Evolutionary conservation across 2,797 vertebrate genomes (phyloP).

Genomic region (Melanotaenia nigrans): DNA sequence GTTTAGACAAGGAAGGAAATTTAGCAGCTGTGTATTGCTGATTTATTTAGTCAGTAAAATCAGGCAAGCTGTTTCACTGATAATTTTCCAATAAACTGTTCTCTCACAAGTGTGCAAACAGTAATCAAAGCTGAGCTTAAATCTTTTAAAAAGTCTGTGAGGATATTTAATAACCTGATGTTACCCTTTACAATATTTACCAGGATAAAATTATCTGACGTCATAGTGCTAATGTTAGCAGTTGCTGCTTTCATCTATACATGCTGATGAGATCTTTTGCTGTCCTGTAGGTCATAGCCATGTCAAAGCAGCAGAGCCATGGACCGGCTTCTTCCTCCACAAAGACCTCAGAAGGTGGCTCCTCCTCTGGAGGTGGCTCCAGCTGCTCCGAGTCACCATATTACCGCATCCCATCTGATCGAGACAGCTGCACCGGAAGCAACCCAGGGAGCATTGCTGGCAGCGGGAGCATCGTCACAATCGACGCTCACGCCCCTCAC

Average conservation of each 20-base stretch:
- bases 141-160: slow-evolving; percentile 20
- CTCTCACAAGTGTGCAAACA: slow-evolving; percentile 15
- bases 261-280: slow-evolving; percentile 12
- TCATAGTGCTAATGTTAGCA: not conserved
- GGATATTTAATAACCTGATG: slow-evolving; percentile 9
- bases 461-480: slow-evolving; percentile 91
- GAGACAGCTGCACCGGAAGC: slow-evolving; percentile 89
- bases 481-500: slow-evolving; percentile 93
- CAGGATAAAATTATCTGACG: not conserved
- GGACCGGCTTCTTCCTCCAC: slow-evolving; percentile 77
- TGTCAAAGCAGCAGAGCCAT: slow-evolving; percentile 90
- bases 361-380: slow-evolving; percentile 88
- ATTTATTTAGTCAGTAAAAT: slow-evolving; percentile 50
- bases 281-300: slow-evolving; percentile 89
- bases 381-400: slow-evolving; percentile 94
- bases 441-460: slow-evolving; percentile 90
- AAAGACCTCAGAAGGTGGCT: slow-evolving; percentile 88
- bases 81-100: slow-evolving; percentile 35
- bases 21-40: slow-evolving; percentile 41
- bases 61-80: slow-evolving; percentile 40
- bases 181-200: slow-evolving; percentile 10
- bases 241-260: not conserved
- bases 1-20: slow-evolving; percentile 15
- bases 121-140: slow-evolving; percentile 22
- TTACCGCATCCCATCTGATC: slow-evolving; percentile 92